Evolutionary conservation across 2,113 vertebrate species (phyloP), one percentile per base, ranked within the genome.

Genomic region (Rhinoderma darwinii): DNA sequence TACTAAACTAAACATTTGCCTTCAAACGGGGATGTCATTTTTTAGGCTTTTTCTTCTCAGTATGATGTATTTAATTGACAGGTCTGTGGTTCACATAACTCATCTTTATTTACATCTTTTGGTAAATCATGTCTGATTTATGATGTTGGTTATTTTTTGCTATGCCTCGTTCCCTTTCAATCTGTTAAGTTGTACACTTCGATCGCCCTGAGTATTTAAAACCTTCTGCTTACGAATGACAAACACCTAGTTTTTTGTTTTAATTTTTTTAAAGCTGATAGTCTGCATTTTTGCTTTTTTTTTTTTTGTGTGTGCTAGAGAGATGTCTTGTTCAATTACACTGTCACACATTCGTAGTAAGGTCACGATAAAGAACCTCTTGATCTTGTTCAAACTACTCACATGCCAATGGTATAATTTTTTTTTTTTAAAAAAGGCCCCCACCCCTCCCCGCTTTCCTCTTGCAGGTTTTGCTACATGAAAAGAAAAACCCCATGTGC

Each of bases 331-430:
- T 87, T 82, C 86, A 87, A 87, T 82, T 87, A 75, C 51, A 82
- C 54, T 87, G 78, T 63, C 54, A 63, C 84, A 82, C 79, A 87
- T 82, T 87, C 22, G 66, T 87, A 61, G 30, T 59, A 63, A 63
- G 68, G 86, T 87, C 86, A 87, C 82, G 86, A 82, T 87, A 87
- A 87, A 82, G 86, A 82, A 87, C 86, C 86, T 82, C 86, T 87
- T 87, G 86, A 87, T 87, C 86, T 87, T 81, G 50, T 37, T 82
- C 68, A 87, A 73, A 82, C 86, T 87, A 75, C 79, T 87, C 78
- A 82, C 68, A 87, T 82, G 78, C 86, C 86, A 51, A 86, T 78
- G 80, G 76, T 73, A 82, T 75, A 87, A 87, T 87, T n/a, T n/a
- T n/a, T n/a, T n/a, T n/a, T n/a, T n/a, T n/a, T 82, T 87, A 54